Conservation (phyloP, 2,113 vertebrate genomes). For the Otus sunia region DNA sequence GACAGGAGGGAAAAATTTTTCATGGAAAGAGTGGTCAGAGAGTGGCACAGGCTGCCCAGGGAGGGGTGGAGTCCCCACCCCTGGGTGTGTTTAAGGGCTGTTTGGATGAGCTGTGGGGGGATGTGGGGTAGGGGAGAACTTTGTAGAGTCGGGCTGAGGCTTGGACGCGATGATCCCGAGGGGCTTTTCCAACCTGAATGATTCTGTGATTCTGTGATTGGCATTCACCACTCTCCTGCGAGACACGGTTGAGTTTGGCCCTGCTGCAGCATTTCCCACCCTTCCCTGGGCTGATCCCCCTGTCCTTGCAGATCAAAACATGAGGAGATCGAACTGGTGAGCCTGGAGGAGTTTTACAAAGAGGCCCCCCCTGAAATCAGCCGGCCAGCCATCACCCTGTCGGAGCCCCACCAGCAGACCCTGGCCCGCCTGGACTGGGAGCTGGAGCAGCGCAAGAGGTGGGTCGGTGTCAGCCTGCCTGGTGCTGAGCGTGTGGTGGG, state of each 20-base stretch:
- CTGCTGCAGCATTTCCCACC: not conserved
- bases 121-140: too few relatives aligned
- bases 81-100: too few relatives aligned
- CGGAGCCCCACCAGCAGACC: constrained; percentile 93
- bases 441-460: constrained; percentile 97
- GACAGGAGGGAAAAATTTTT: too few relatives aligned
- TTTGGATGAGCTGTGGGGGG: too few relatives aligned
- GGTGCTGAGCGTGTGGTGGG: not conserved
- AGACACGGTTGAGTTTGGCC: fast-evolving
- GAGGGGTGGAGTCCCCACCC: too few relatives aligned
- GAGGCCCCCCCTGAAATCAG: constrained; percentile 90
- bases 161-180: too few relatives aligned
- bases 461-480: not conserved
- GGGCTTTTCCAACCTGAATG: too few relatives aligned
- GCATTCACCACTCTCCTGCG: fast-evolving
- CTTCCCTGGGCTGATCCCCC: not conserved
- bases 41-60: too few relatives aligned
- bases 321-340: constrained; percentile 94
- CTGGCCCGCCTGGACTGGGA: constrained; percentile 98
- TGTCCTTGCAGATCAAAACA: constrained; percentile 86
- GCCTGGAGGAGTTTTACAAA: constrained; percentile 88
- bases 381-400: constrained; percentile 82
- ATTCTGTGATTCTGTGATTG: too few relatives aligned
- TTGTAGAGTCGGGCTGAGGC: too few relatives aligned
- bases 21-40: too few relatives aligned